Base-by-base conservation (phyloP, 2,888 invertebrate genomes). In the Cheilosia scutellata region DNA sequence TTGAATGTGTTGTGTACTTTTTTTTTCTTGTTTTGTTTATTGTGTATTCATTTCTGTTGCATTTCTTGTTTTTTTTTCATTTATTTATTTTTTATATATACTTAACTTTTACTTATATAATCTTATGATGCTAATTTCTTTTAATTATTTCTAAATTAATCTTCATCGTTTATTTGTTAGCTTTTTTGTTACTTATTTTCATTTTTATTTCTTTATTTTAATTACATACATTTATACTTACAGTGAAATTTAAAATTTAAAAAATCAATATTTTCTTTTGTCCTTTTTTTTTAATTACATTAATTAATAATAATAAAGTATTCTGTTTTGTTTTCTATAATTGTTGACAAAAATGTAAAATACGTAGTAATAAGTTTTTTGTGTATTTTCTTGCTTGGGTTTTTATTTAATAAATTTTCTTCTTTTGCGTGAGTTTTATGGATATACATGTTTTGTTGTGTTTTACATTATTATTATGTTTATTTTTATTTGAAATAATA, bases 211-310 rank as follows among this genome's bases (percentile, higher is more conserved):
- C 13, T 27, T 51, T 77, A 37, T 57, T 70, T 75, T 82, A 82
- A 70, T 82, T 82, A 82, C 82, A 82, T 82, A 68, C 70, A 82
- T 82, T 47, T 71, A 77, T 77, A 83, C 66, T 82, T 77, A 77
- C 76, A 77, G 60, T 78, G 53, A 83, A 75, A 82, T 63, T 77
- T 58, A 77, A 58, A 66, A 62, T 78, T 20, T 62, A 78, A 62
- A 51, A 68, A 66, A 77, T 77, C 31, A 66, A 65, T 77, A 44
- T 44, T 40, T 60, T 44, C 51, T 53, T 55, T 42, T 47, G 47
- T 20, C 20, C 2, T 20, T 20, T 20, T 20, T 20, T 53, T 80
- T 66, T 74, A 82, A 82, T 82, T 75, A 82, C 82, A 82, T 70
- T 68, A 70, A 75, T 82, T 62, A 70, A 68, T 49, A 6, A 42